Conservation (phyloP, 1,140 invertebrate genomes). For the Pinna nobilis region DNA sequence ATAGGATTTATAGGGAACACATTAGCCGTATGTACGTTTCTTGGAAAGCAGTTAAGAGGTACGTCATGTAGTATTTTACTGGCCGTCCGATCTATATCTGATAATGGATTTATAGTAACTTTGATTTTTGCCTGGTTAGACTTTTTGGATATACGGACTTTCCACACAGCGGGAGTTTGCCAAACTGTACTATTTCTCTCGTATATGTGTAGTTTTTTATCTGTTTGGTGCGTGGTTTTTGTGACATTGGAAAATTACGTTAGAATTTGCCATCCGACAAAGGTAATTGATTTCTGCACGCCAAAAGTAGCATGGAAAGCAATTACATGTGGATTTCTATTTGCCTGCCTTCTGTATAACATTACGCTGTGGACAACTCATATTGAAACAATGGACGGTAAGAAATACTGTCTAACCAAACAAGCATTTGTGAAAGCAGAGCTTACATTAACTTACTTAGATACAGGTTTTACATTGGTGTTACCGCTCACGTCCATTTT, state of each 20-base stretch:
- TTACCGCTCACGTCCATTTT: conserved; percentile 77
- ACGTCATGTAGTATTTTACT: conserved; percentile 58
- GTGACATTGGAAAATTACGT: conserved; percentile 63
- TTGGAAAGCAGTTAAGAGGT: conserved; percentile 31
- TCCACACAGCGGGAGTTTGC: conserved; percentile 61
- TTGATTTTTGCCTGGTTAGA: conserved; percentile 76
- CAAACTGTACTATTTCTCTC: conserved; percentile 66
- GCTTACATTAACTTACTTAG: conserved; percentile 71
- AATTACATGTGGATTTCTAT: conserved; percentile 35
- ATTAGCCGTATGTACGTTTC: conserved; percentile 40
- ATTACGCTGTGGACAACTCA: conserved; percentile 57
- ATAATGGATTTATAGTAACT: conserved; percentile 50
- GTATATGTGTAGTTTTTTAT: conserved; percentile 67
- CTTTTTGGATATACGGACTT: conserved; percentile 72
- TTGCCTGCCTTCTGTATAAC: conserved; percentile 56
- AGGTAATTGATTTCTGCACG: conserved; percentile 58
- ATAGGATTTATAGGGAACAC: conserved; percentile 54
- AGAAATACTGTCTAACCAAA: conserved; percentile 77
- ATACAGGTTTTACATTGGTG: conserved; percentile 78
- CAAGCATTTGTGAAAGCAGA: conserved; percentile 77
- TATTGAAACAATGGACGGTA: conserved; percentile 31
- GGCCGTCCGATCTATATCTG: conserved; percentile 44
- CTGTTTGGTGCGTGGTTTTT: conserved; percentile 69
- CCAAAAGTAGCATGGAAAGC: conserved; percentile 49
- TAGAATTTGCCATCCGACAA: conserved; percentile 62